Evolutionary conservation across 1,140 invertebrate genomes (phyloP), one percentile per base, ranked within the genome.

Genomic region (Tigriopus japonicus): DNA sequence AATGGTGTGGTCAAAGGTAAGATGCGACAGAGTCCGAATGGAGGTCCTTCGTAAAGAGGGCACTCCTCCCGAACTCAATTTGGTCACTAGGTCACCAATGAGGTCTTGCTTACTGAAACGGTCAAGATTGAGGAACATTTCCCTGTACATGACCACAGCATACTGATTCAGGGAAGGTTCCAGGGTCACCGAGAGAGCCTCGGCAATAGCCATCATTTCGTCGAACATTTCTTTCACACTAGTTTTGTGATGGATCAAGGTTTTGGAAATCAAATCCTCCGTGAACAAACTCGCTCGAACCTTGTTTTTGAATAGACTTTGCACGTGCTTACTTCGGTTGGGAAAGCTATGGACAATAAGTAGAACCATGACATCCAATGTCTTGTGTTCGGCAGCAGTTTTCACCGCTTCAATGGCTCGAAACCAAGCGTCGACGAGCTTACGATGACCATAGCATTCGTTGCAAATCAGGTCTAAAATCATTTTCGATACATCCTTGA

Each of bases 351-450:
- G 17, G 17, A 58, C 10, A 5, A 58, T n/a, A 13, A 58, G 21
- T 17, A 58, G 21, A 7, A 58, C 35, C 14, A 58, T 40, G 21
- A 58, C 12, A 23, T 58, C 55, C 17, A 58, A 23, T 13, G 24
- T 23, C 35, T 58, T 23, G 40, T 41, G 41, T 7, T 58, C 55
- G 2, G 21, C 35, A 5, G 24, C 1, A 5, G 35, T 28, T 42
- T 58, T 42, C 23, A 42, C 40, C 5, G 3, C 17, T n/a, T 58
- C 55, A 58, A 58, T 58, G 17, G 55, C 55, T 58, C 40, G 35
- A 19, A 58, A 41, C 55, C 55, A 58, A 15, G 24, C 55, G 35
- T 58, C 55, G 13, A 28, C 40, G 15, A 58, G 35, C 15, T 58
- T 58, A 14, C 17, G 21, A 6, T 12, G n/a, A 21, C 45, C 21